A percentile compares a stretch with the other conserved stretches of the same genome.
Conservation (phyloP, 2,797 vertebrate species). For the Hydrophis major region DNA sequence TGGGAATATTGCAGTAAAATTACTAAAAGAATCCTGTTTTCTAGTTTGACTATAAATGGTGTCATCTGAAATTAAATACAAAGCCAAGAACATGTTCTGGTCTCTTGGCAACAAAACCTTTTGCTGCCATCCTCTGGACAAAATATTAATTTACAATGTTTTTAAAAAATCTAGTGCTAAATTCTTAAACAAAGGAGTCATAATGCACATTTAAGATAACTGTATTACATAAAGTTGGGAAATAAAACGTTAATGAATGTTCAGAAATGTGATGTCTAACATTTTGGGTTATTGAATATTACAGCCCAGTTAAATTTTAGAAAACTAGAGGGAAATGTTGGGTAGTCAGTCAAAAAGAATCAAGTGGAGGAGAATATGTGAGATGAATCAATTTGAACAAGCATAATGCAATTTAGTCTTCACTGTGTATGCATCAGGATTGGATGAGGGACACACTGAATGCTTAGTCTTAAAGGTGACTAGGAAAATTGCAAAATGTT, state of each 20-base stretch:
- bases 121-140: constrained; percentile 72
- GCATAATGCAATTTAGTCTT: not conserved
- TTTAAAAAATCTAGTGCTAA: not conserved
- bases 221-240: not conserved
- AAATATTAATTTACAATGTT: not conserved
- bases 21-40: not conserved
- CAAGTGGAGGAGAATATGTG: not conserved
- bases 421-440: not conserved
- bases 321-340: not conserved
- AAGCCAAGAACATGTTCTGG: accelerated
- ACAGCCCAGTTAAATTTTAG: not conserved
- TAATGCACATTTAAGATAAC: not conserved
- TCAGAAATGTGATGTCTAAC: not conserved
- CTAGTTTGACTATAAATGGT: not conserved
- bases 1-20: not conserved
- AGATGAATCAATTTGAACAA: not conserved
- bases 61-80: constrained; percentile 18
- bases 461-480: not conserved
- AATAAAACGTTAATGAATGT: not conserved
- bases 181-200: not conserved
- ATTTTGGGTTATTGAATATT: not conserved
- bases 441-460: not conserved
- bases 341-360: not conserved
- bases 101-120: constrained; percentile 37
- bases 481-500: not conserved